Percentiles rank a stretch among this genome's conserved stretches.
Evolutionary conservation across 1,140 invertebrate species (phyloP).

Genomic region (Pachyrhynchus sulphureomaculatus): DNA sequence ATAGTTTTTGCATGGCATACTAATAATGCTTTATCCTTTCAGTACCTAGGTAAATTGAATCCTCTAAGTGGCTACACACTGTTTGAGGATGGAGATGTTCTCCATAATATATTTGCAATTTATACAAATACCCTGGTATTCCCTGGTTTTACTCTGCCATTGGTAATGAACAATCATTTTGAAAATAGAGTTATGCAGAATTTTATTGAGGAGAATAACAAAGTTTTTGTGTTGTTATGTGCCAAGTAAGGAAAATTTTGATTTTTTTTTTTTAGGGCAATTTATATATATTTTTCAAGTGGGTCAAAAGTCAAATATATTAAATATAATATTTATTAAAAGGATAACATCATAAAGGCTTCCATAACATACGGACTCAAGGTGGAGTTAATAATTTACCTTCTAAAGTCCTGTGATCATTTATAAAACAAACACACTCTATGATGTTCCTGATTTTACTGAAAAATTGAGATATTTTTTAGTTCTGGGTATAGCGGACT

Average conservation of each 20-base stretch:
- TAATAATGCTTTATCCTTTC: slow-evolving; percentile 11
- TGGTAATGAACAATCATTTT: slow-evolving; percentile 40
- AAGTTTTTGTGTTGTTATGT: slow-evolving; percentile 45
- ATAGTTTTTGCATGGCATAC: not conserved
- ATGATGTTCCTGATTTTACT: too few relatives aligned
- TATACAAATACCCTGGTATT: slow-evolving; percentile 49
- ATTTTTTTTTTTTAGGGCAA: too few relatives aligned
- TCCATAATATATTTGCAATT: slow-evolving; percentile 40
- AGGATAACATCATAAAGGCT: too few relatives aligned
- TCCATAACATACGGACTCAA: too few relatives aligned
- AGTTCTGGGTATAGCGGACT: slow-evolving; percentile 34
- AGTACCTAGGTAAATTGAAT: slow-evolving; percentile 50
- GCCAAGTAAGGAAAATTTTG: slow-evolving; percentile 48
- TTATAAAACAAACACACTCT: too few relatives aligned
- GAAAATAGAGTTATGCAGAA: slow-evolving; percentile 41
- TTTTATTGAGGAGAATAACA: slow-evolving; percentile 38
- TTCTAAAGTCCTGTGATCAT: too few relatives aligned
- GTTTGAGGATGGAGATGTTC: slow-evolving; percentile 47
- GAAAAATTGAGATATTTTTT: too few relatives aligned
- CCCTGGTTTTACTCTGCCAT: slow-evolving; percentile 49
- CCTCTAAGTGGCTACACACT: slow-evolving; percentile 47
- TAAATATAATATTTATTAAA: too few relatives aligned
- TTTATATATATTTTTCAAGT: too few relatives aligned
- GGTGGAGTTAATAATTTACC: too few relatives aligned
- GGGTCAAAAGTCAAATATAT: too few relatives aligned